Percentiles rank a stretch among this genome's conserved stretches.
phyloP scores from a whole-genome alignment of 2,888 invertebrate species.

The Arge pagana region DNA sequence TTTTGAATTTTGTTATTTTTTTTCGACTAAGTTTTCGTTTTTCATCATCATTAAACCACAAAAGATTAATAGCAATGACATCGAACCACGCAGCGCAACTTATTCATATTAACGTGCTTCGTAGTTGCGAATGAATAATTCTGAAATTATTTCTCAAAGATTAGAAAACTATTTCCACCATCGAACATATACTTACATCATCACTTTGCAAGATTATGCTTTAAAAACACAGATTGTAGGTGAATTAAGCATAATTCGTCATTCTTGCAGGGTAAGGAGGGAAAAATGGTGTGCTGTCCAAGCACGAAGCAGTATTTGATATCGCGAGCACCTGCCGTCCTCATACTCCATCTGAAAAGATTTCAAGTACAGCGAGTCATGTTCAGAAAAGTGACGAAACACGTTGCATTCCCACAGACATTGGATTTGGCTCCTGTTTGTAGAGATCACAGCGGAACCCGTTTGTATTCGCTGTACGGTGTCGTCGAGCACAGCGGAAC shows the following conservation, averaged over 20 bases:
- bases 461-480: slow-evolving; percentile 87
- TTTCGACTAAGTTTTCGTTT: no score
- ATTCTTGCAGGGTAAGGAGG: slow-evolving; percentile 62
- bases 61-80: no score
- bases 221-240: no score
- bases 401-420: slow-evolving; percentile 83
- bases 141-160: no score
- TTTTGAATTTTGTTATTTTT: no score
- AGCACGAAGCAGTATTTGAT: slow-evolving; percentile 86
- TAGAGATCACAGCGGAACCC: slow-evolving; percentile 65
- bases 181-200: no score
- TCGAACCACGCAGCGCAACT: no score
- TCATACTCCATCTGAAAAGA: slow-evolving; percentile 93
- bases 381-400: slow-evolving; percentile 83
- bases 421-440: slow-evolving; percentile 92
- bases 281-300: slow-evolving; percentile 78
- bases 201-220: no score
- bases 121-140: no score
- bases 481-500: slow-evolving; percentile 94
- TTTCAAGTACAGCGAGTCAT: slow-evolving; percentile 75
- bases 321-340: slow-evolving; percentile 87
- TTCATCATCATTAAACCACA: no score
- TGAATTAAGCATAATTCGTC: slow-evolving; percentile 15
- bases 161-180: no score
- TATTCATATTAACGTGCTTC: no score